Evolutionary conservation across 2,797 vertebrate species (phyloP).

Genomic region (Orientallactaga sibirica): DNA sequence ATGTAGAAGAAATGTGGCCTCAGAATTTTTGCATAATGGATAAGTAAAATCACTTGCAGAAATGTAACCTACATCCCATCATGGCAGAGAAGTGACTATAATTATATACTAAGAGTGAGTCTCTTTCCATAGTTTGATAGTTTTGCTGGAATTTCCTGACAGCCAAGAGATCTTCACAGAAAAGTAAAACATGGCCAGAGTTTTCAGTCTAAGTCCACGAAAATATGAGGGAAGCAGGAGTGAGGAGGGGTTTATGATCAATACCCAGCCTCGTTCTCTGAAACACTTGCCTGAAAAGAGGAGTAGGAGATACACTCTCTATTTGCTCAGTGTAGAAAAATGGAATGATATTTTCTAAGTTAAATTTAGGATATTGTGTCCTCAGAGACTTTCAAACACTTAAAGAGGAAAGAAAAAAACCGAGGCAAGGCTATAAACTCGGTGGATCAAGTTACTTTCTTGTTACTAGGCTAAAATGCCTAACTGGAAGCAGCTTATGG

Average conservation of each 20-base stretch:
- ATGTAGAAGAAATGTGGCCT: constrained; percentile 3
- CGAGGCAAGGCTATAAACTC: neutral
- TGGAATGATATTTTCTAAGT: neutral
- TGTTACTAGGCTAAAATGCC: too few relatives aligned
- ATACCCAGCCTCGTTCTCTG: neutral
- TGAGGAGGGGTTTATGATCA: neutral
- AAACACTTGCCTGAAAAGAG: neutral
- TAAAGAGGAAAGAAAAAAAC: neutral
- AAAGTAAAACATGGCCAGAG: neutral
- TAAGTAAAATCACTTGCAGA: constrained; percentile 39
- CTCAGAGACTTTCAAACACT: neutral
- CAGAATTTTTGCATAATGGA: neutral
- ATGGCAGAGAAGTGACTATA: neutral
- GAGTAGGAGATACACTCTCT: neutral
- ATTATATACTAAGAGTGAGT: neutral
- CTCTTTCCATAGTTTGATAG: neutral
- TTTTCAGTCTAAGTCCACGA: neutral
- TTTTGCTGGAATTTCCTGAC: neutral
- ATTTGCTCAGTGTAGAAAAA: constrained; percentile 9
- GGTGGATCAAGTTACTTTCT: too few relatives aligned
- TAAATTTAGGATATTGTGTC: neutral
- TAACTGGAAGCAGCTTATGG: too few relatives aligned
- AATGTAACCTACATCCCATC: neutral
- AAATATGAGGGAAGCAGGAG: neutral
- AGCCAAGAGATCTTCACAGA: neutral